Evolutionary conservation across 2,888 invertebrate genomes (phyloP), one percentile per base, ranked within the genome.

Genomic region (Cheilosia pagana): DNA sequence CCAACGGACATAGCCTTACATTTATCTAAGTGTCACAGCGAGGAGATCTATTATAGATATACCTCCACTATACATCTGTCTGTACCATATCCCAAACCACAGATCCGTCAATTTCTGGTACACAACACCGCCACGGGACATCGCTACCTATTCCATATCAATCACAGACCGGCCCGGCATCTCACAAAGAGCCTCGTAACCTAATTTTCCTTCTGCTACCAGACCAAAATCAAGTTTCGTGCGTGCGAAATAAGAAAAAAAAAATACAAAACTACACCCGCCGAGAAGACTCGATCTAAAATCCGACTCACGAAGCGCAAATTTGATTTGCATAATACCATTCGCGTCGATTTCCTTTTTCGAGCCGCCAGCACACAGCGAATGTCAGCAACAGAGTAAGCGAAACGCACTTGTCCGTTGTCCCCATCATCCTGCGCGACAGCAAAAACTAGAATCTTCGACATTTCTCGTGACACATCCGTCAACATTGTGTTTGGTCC

Each of bases 291-390:
- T 52, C n/a, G 19, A 41, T 45, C 35, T 21, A 43, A 21, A 60
- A 71, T 60, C 43, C 43, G 31, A 74, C 67, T 60, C 67, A 67
- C 71, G 59, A 21, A 57, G 23, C 55, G 48, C 31, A 50, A 78
- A 72, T 78, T 74, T 21, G 28, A 72, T 83, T 83, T 83, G 68
- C 72, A 72, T 82, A 74, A 78, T 78, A 48, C 53, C 31, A 41
- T 50, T 16, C 68, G 52, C 68, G 59, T 52, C 48, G 50, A 59
- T 59, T 71, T 50, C 39, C 43, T 78, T 55, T 55, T 28, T 45
- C 14, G 10, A 53, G 52, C 35, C 35, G 35, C 35, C 35, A 5
- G 21, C 7, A 21, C 43, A 55, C 4, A 21, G 14, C 21, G 55
- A 43, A 55, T 21, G 41, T 28, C 67, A 53, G 25, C 28, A 53